A percentile compares a stretch with the other conserved stretches of the same genome.
These are phyloP conservation scores for Australoheros facetus DNA, from an alignment of 2,797 vertebrate genomes.

Conservation along the genomic window DNA sequence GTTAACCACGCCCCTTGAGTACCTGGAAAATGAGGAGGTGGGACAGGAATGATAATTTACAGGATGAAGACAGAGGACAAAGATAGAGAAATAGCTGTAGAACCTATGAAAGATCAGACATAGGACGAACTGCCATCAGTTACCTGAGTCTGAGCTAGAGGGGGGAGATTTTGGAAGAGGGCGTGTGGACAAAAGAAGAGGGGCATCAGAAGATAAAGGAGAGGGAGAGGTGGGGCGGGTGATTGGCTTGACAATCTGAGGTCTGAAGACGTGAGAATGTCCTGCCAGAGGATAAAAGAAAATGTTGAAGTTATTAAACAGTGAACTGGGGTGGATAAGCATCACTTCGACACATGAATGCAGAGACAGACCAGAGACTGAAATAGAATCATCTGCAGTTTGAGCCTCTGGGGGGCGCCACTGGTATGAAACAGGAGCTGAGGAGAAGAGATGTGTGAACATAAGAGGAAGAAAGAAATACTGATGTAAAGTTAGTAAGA, in stretches of 20 bases:
- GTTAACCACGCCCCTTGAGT: slow-evolving; percentile 26
- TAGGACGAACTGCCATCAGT: not conserved
- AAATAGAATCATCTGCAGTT: slow-evolving; percentile 33
- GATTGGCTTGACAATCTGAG: slow-evolving; percentile 71
- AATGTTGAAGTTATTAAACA: not conserved
- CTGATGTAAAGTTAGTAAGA: not conserved
- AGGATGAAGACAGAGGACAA: not conserved
- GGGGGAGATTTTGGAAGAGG: slow-evolving; percentile 35
- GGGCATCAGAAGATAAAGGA: slow-evolving; percentile 52
- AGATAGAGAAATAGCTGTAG: not conserved
- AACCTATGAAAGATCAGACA: not conserved
- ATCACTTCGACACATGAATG: not conserved
- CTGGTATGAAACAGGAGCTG: slow-evolving; percentile 68
- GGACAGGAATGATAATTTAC: not conserved
- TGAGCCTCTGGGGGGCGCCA: slow-evolving; percentile 64
- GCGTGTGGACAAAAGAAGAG: slow-evolving; percentile 21
- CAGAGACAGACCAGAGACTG: slow-evolving; percentile 59
- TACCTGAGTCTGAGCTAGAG: slow-evolving; percentile 66
- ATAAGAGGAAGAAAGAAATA: not conserved
- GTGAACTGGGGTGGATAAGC: not conserved
- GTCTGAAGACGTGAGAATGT: slow-evolving; percentile 71
- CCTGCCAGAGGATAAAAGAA: slow-evolving; percentile 37
- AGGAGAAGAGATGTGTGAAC: slow-evolving; percentile 12
- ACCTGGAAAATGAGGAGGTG: slow-evolving; percentile 34
- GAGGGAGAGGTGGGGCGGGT: slow-evolving; percentile 74